Evolutionary conservation across 2,888 invertebrate genomes (phyloP).

Genomic region (Plemyria rubiginata): DNA sequence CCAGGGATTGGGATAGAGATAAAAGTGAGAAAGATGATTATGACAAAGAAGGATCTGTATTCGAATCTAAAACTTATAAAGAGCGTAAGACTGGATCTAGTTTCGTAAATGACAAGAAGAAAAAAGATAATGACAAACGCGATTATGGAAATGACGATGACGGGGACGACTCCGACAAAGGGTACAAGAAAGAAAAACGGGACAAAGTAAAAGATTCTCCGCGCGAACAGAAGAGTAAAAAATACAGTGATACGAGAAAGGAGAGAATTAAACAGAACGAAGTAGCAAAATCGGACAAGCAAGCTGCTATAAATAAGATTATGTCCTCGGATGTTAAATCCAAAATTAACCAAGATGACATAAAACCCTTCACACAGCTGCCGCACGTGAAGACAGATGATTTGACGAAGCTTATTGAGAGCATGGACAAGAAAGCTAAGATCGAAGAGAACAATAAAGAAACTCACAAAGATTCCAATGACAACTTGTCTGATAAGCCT

Average conservation of each 20-base stretch:
- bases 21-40: conserved; percentile 72
- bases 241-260: conserved; percentile 79
- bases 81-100: conserved; percentile 69
- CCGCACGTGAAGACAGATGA: conserved; percentile 82
- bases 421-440: conserved; percentile 75
- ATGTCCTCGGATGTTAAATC: conserved; percentile 68
- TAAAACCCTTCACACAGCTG: conserved; percentile 80
- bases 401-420: conserved; percentile 75
- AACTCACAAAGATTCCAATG: conserved; percentile 65
- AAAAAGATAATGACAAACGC: conserved; percentile 77
- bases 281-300: conserved; percentile 69
- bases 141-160: conserved; percentile 72
- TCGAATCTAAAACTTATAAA: conserved; percentile 74
- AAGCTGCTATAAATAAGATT: conserved; percentile 67
- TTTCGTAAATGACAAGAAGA: conserved; percentile 74
- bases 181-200: conserved; percentile 68
- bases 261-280: conserved; percentile 71
- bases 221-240: conserved; percentile 77
- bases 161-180: conserved; percentile 70
- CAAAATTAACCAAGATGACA: conserved; percentile 73
- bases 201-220: conserved; percentile 77
- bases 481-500: conserved; percentile 60
- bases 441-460: conserved; percentile 60
- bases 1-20: conserved; percentile 78
- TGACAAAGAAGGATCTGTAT: conserved; percentile 67